Base-by-base conservation (phyloP, 2,797 vertebrate species). In the Telmatherina bonti region DNA sequence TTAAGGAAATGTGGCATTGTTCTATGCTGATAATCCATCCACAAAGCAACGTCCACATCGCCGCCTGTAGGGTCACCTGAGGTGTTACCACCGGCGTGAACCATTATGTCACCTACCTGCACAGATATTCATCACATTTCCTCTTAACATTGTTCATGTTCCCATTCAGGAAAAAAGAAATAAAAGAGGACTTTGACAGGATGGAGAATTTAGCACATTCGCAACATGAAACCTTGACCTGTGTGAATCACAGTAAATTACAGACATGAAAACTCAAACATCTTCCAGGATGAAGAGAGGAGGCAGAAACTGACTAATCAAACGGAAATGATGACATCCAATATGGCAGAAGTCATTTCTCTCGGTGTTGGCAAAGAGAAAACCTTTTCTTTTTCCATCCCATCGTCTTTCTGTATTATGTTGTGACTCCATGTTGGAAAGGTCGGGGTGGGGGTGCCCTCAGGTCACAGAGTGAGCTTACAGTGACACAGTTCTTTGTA, bases 401-500 rank as follows among this genome's bases (percentile, higher is more conserved):
- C 59, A 54, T 83, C 41, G 8, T 52, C 72, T 74, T 60, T 47
- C 78, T 70, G 30, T 45, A 54, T 83, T n/a, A 76, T 38, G 22
- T 13, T 64, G 78, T 79, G 74, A 62, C 56, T 71, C 75, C 67
- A 38, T 80, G 76, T 57, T n/a, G 59, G 56, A 30, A 13, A 49
- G 65, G 38, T 41, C 20, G 4, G 22, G 45, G 70, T 24, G 26
- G 22, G 56, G 61, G 15, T 35, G 3, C 13, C 7, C 51, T 5
- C 1, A 58, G 79, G 91, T 97, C 95, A 97, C 95, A 96, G 94
- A 70, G 90, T 94, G 77, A 97, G 95, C 90, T 97, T 96, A 95
- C 97, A 96, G 93, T 97, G 95, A 93, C 97, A 98, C 61, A 98
- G 96, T 95, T 98, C 97, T 94, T 97, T 97, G 94, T 98, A 98